These are phyloP conservation scores for Brachyptera putata DNA, from an alignment of 2,888 invertebrate species.

Conservation along the genomic window DNA sequence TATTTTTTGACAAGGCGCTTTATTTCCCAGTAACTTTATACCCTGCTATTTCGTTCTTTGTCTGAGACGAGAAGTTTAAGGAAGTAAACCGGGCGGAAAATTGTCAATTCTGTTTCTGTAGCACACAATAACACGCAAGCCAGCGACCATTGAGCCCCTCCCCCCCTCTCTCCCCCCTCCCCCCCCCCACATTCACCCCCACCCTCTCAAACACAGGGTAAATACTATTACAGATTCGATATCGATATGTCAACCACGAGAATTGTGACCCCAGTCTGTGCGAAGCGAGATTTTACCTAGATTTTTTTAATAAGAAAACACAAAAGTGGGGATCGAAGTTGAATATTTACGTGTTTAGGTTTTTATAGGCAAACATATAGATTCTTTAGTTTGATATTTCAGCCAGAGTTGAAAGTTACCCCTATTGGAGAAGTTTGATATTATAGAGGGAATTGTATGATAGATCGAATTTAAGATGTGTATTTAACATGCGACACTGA, in stretches of 20 bases:
- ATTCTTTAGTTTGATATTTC: slow-evolving; percentile 11
- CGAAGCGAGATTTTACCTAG: slow-evolving; percentile 19
- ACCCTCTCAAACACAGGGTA: neutral
- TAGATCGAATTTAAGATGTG: too few relatives aligned
- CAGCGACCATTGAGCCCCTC: slow-evolving; percentile 18
- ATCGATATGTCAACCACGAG: slow-evolving; percentile 21
- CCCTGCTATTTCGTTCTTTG: slow-evolving; percentile 1
- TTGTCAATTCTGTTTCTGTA: slow-evolving; percentile 56
- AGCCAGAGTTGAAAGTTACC: too few relatives aligned
- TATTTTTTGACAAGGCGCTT: slow-evolving; percentile 32
- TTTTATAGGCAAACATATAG: slow-evolving; percentile 15
- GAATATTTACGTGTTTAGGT: slow-evolving; percentile 18
- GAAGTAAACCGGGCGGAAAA: slow-evolving; percentile 65
- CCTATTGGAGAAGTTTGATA: too few relatives aligned
- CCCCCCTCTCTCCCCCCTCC: neutral
- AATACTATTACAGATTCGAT: slow-evolving; percentile 22
- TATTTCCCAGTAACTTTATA: slow-evolving; percentile 21
- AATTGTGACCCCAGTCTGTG: slow-evolving; percentile 12
- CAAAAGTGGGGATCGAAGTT: slow-evolving; percentile 9
- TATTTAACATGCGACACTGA: too few relatives aligned
- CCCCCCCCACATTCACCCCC: neutral
- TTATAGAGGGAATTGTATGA: too few relatives aligned
- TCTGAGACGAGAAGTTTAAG: slow-evolving; percentile 37
- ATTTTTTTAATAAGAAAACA: slow-evolving; percentile 18
- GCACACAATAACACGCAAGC: slow-evolving; percentile 22